Evolutionary conservation across 2,888 invertebrate genomes (phyloP).

Genomic region (Pollenia griseotomentosa): DNA sequence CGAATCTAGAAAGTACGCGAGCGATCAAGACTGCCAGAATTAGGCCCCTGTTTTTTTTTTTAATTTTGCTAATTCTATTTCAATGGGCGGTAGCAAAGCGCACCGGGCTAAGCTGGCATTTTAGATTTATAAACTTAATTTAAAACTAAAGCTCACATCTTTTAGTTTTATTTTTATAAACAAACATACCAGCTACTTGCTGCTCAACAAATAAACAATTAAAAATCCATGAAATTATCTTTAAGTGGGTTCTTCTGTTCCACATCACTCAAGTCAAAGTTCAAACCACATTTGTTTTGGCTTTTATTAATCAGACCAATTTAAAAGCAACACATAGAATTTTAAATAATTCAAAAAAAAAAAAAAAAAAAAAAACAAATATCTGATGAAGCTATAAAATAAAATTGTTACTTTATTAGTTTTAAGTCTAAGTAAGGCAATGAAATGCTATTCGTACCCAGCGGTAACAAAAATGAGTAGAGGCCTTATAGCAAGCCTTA

Average conservation of each 20-base stretch:
- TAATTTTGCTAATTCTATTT: no score
- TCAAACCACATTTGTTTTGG: not conserved
- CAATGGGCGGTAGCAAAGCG: no score
- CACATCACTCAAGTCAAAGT: constrained; percentile 1
- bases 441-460: not conserved
- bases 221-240: not conserved
- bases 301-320: not conserved
- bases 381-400: constrained; percentile 16
- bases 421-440: constrained; percentile 24
- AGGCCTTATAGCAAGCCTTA: no score
- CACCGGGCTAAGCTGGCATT: no score
- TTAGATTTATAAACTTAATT: no score
- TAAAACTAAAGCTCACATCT: no score
- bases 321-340: not conserved
- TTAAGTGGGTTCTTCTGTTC: not conserved
- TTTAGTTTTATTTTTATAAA: not conserved
- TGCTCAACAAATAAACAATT: not conserved
- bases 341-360: not conserved
- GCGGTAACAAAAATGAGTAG: no score
- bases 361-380: not conserved
- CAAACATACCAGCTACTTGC: not conserved
- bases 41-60: no score
- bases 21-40: no score
- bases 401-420: not conserved
- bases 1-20: no score